These are phyloP conservation scores for Argyrosomus japonicus DNA, from an alignment of 2,113 vertebrate species.

Conservation along the genomic window DNA sequence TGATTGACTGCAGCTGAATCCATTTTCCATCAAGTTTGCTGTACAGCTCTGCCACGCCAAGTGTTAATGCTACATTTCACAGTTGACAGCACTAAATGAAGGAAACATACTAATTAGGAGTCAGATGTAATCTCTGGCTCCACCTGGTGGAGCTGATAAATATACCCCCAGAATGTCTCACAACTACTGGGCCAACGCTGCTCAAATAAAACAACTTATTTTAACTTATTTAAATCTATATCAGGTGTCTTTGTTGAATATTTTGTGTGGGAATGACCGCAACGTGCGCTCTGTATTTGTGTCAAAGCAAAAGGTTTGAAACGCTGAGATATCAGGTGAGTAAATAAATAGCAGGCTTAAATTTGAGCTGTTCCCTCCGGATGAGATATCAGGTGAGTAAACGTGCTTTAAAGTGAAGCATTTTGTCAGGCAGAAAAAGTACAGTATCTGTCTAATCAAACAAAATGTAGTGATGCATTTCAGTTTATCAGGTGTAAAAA, in stretches of 20 bases:
- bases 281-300: too few species aligned
- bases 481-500: background rate
- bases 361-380: background rate
- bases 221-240: background rate
- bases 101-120: background rate
- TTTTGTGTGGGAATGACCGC: too few species aligned
- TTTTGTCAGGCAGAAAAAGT: background rate
- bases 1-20: background rate
- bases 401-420: background rate
- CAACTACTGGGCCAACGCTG: background rate
- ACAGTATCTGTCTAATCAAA: background rate
- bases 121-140: constrained; percentile 56
- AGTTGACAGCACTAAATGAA: constrained; percentile 8
- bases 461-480: background rate
- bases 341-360: background rate
- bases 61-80: background rate
- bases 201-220: background rate
- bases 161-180: background rate
- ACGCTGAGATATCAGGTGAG: background rate
- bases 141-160: constrained; percentile 64
- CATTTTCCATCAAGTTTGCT: background rate
- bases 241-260: background rate
- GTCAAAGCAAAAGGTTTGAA: background rate
- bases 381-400: background rate
- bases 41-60: background rate